phyloP scores from a whole-genome alignment of 2,113 vertebrate species.

The Eulemur rufifrons region DNA sequence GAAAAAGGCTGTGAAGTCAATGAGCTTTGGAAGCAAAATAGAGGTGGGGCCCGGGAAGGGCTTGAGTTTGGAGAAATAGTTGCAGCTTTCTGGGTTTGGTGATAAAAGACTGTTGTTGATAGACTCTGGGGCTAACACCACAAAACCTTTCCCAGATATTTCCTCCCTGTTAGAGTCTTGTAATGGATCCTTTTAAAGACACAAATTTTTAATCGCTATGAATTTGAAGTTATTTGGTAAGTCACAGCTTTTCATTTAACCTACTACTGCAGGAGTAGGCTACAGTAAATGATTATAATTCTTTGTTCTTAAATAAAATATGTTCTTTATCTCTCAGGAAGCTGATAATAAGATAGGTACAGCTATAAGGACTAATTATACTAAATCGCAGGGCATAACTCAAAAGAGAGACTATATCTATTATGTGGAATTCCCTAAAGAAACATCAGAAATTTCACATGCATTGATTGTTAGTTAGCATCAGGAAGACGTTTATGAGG shows the following conservation, averaged over 20 bases:
- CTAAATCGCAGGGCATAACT: conserved; percentile 83
- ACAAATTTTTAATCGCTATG: conserved; percentile 72
- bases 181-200: conserved; percentile 51
- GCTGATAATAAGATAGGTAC: conserved; percentile 85
- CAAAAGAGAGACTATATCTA: conserved; percentile 85
- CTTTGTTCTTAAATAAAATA: conserved; percentile 85
- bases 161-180: conserved; percentile 50
- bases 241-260: conserved; percentile 80
- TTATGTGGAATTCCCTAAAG: conserved; percentile 88
- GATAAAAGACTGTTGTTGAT: background rate
- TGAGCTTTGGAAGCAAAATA: background rate
- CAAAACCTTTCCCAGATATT: conserved; percentile 28
- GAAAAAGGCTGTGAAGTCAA: background rate
- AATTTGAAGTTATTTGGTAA: conserved; percentile 78
- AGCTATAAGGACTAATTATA: conserved; percentile 86
- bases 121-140: conserved; percentile 40
- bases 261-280: conserved; percentile 76
- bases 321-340: conserved; percentile 82
- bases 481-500: conserved; percentile 83
- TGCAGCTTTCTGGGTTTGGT: background rate
- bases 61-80: background rate
- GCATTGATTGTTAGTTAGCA: conserved; percentile 87
- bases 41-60: background rate
- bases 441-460: conserved; percentile 87
- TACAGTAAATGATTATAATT: conserved; percentile 83